Evolutionary conservation across 2,797 vertebrate species (phyloP).

Genomic region (Rhincodon typus): DNA sequence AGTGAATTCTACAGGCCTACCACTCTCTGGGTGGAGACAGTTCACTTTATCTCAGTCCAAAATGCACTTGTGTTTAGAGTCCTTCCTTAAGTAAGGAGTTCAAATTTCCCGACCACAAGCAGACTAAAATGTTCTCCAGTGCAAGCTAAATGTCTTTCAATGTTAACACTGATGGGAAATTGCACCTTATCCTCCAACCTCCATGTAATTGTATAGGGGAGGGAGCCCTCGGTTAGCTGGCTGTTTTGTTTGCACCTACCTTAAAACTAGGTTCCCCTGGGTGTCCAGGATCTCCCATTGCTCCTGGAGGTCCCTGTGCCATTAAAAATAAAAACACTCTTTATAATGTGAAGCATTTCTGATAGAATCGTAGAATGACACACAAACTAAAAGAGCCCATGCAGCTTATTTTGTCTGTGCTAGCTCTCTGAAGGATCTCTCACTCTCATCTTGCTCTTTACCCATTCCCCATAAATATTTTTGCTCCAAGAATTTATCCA

Average conservation of each 20-base stretch:
- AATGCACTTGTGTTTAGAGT: too few relatives aligned
- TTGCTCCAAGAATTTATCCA: not conserved
- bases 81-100: not conserved
- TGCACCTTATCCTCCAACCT: not conserved
- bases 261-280: constrained; percentile 77
- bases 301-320: constrained; percentile 73
- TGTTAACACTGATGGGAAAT: not conserved
- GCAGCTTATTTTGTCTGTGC: not conserved
- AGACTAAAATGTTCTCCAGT: not conserved
- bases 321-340: not conserved
- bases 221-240: too few relatives aligned
- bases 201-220: not conserved
- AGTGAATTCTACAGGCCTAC: too few relatives aligned
- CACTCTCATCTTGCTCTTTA: not conserved
- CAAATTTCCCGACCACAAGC: not conserved
- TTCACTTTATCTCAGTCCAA: too few relatives aligned
- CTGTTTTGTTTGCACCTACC: constrained; percentile 54
- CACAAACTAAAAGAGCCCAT: not conserved
- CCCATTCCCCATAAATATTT: not conserved
- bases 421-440: not conserved
- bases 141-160: not conserved
- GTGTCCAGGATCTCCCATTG: constrained; percentile 75
- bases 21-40: too few relatives aligned
- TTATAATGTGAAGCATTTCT: not conserved
- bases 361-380: not conserved